Evolutionary conservation across 2,888 invertebrate species (phyloP), one percentile per base, ranked within the genome.

Genomic region (Heliconius erato): DNA sequence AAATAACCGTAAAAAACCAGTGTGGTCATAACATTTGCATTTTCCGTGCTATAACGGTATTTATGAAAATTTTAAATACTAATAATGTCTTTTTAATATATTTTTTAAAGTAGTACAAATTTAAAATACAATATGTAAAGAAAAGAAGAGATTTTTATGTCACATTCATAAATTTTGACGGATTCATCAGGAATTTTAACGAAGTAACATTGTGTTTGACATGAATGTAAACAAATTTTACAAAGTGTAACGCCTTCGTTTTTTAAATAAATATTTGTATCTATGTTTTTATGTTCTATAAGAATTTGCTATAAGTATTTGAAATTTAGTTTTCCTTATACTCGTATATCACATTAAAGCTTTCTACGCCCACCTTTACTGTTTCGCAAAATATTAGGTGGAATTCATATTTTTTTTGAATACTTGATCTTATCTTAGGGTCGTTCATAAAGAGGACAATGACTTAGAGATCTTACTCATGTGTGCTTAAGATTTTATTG

Each of bases 1-100:
- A 86, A 82, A 88, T 94, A 94, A 94, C 94, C 91, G 94, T 94
- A 91, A 87, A 74, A 92, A 90, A 89, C 92, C 84, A 89, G 92
- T 92, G 91, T 89, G 89, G 90, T 88, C 89, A 90, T 89, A 89
- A 90, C 89, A 90, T 88, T 88, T 78, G 59, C 81, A 89, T 89
- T 88, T 89, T 85, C 86, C 84, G 83, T 88, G 88, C 88, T 89
- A 28, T 89, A 89, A 88, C 88, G 85, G 83, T 86, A 86, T 82
- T 85, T 85, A 85, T 87, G 86, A 85, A 87, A 86, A 87, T 87
- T 80, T 67, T 67, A 67, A 67, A 67, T 28, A 28, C 28, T 67
- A 16, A 28, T 28, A 67, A 16, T 2, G 67, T 67, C 28, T 67
- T 65, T 67, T 78, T 67, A 44, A 84, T 69, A 81, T 84, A 82